Evolutionary conservation across 2,113 vertebrate species (phyloP).

Genomic region (Cryptomyrus ogoouensis): DNA sequence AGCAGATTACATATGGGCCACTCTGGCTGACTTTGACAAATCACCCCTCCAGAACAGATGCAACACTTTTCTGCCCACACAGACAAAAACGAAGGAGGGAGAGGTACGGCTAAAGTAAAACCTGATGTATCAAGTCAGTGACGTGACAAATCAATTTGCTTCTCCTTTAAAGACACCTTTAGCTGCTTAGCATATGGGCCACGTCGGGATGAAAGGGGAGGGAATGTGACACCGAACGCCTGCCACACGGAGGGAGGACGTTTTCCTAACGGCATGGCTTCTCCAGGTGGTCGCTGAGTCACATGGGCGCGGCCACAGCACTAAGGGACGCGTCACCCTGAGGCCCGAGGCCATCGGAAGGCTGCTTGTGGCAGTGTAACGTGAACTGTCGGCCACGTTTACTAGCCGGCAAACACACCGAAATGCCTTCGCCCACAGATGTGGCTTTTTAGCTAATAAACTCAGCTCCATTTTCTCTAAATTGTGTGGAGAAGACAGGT

Average conservation of each 20-base stretch:
- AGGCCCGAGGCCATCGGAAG: background rate
- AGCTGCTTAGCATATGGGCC: background rate
- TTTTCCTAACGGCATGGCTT: background rate
- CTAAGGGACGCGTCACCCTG: background rate
- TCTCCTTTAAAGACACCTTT: constrained; percentile 11
- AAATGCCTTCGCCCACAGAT: background rate
- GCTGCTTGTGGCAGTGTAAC: background rate
- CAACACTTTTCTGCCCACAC: constrained; percentile 1
- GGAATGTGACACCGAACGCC: background rate
- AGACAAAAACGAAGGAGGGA: background rate
- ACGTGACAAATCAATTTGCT: constrained; percentile 29
- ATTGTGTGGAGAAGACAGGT: background rate
- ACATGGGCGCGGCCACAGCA: background rate
- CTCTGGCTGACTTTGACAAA: constrained; percentile 24
- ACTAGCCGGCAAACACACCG: background rate
- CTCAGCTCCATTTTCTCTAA: background rate
- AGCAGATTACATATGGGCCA: background rate
- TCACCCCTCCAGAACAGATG: constrained; percentile 11
- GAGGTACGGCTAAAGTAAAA: constrained; percentile 19
- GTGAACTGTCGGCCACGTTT: background rate
- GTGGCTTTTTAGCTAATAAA: constrained; percentile 3
- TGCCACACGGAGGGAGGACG: background rate
- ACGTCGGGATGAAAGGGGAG: background rate
- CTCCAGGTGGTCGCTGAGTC: background rate
- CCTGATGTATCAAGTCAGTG: constrained; percentile 20